Conservation (phyloP, 2,113 vertebrate genomes). For the Lutjanus erythropterus region DNA sequence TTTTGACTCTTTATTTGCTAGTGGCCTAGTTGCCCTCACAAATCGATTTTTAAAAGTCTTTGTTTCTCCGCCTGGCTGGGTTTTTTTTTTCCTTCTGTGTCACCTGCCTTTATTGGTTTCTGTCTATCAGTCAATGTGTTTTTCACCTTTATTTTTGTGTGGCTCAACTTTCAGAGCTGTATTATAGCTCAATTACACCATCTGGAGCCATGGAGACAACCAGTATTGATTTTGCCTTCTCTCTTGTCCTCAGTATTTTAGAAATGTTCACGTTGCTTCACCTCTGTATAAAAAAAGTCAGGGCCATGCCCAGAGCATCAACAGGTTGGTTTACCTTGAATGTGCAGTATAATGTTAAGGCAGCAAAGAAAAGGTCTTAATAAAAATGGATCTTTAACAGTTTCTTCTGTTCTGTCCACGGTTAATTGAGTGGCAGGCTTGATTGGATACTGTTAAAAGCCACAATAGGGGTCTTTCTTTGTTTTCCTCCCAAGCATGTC, state of each 20-base stretch:
- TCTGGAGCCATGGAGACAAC: slow-evolving; percentile 48
- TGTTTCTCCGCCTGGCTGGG: slow-evolving; percentile 19
- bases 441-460: slow-evolving; percentile 75
- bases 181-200: slow-evolving; percentile 58
- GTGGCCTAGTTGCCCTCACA: background rate
- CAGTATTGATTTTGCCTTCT: slow-evolving; percentile 58
- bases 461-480: slow-evolving; percentile 75
- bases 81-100: slow-evolving; percentile 17
- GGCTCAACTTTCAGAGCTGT: slow-evolving; percentile 53
- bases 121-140: background rate
- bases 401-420: slow-evolving; percentile 34
- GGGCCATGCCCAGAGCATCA: background rate
- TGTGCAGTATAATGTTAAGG: background rate
- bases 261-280: slow-evolving; percentile 10
- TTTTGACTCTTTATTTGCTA: slow-evolving; percentile 25
- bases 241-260: slow-evolving; percentile 40
- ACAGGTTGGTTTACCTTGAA: slow-evolving; percentile 17
- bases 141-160: slow-evolving; percentile 13
- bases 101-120: slow-evolving; percentile 28
- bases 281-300: slow-evolving; percentile 15
- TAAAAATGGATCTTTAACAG: slow-evolving; percentile 54
- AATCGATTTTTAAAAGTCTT: slow-evolving; percentile 39
- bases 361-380: slow-evolving; percentile 23
- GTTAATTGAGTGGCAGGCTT: slow-evolving; percentile 74
- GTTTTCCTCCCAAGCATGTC: slow-evolving; percentile 75